phyloP scores from a whole-genome alignment of 2,888 invertebrate genomes.

The Sphaerophoria taeniata region DNA sequence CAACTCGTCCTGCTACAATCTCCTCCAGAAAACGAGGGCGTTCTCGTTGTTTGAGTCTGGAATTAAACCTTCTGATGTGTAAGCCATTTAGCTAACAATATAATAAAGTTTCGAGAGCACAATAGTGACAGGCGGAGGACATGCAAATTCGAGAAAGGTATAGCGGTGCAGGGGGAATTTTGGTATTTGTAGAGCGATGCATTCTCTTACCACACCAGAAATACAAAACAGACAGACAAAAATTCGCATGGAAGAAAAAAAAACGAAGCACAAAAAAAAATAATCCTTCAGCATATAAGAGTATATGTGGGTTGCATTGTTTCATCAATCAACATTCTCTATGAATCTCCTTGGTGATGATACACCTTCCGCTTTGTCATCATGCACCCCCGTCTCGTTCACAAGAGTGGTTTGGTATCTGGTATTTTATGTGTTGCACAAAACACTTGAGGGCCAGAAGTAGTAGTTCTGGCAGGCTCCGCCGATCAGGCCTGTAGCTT shows the following conservation, averaged over 20 bases:
- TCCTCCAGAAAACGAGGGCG: neutral
- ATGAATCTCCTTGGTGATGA: constrained; percentile 34
- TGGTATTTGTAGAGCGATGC: neutral
- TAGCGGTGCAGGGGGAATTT: no score
- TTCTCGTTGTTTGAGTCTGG: neutral
- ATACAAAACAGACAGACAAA: constrained; percentile 8
- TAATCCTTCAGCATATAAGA: constrained; percentile 37
- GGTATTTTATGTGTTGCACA: neutral
- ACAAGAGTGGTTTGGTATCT: constrained; percentile 13
- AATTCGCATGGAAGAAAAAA: neutral
- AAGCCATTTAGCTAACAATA: constrained; percentile 45
- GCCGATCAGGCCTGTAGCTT: neutral
- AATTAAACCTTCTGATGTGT: constrained; percentile 15
- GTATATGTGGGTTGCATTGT: constrained; percentile 29
- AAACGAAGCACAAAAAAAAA: constrained; percentile 6
- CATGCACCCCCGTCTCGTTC: neutral
- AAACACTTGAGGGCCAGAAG: neutral
- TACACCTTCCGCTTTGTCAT: constrained; percentile 36
- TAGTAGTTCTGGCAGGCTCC: neutral
- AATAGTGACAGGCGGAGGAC: constrained; percentile 41
- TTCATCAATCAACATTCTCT: constrained; percentile 62
- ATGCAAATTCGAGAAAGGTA: neutral
- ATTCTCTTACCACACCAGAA: constrained; percentile 11
- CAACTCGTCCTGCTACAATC: no score
- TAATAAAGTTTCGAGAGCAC: constrained; percentile 42